These are phyloP conservation scores for Hydractinia symbiolongicarpus DNA, from an alignment of 30 jellyfish, hydroid and myxozoan genomes.

Conservation along the genomic window DNA sequence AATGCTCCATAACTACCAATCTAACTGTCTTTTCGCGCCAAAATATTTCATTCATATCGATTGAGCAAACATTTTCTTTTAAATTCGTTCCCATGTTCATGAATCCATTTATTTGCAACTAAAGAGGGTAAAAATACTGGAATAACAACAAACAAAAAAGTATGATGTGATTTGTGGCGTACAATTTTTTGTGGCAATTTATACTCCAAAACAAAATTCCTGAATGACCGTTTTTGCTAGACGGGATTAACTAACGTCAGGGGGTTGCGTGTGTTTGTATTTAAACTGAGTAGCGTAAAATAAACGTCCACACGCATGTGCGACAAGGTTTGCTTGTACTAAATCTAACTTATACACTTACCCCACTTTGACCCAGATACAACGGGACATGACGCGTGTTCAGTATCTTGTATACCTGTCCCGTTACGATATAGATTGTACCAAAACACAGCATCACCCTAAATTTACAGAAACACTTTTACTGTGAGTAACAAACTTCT, in stretches of 20 bases:
- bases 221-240: too few relatives aligned
- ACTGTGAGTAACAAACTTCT: background rate
- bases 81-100: slow-evolving; percentile 64
- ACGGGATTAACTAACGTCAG: too few relatives aligned
- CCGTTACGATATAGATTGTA: slow-evolving; percentile 72
- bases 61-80: slow-evolving; percentile 23
- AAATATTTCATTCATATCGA: background rate
- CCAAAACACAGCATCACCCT: slow-evolving; percentile 98
- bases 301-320: too few relatives aligned
- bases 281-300: too few relatives aligned
- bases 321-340: too few relatives aligned
- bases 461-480: background rate
- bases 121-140: background rate
- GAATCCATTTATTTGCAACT: slow-evolving; percentile 96
- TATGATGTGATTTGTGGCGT: background rate
- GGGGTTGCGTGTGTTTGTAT: too few relatives aligned
- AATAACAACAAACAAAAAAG: background rate
- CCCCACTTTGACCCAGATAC: slow-evolving; percentile 98
- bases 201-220: background rate
- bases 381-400: slow-evolving; percentile 96
- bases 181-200: background rate
- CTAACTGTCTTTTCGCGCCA: too few relatives aligned
- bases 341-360: background rate
- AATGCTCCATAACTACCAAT: too few relatives aligned
- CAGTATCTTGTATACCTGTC: slow-evolving; percentile 75